Base-by-base conservation (phyloP, 1,140 invertebrate species). In the Medauroidea extradentata region DNA sequence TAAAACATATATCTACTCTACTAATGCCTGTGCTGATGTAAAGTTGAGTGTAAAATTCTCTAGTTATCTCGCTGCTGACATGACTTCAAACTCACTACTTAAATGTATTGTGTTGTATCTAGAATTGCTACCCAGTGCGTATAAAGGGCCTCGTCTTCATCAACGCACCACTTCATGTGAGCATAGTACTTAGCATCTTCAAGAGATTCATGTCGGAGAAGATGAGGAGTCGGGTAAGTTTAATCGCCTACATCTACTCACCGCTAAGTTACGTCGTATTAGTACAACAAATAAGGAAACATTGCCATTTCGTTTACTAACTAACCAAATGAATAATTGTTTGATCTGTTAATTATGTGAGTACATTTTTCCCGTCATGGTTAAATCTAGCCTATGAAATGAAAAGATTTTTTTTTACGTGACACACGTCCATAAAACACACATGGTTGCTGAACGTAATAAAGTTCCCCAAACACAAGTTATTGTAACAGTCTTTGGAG, bases 151-250 rank as follows among this genome's bases (percentile, higher is more conserved):
- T 90, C 23, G 82, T 90, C 63, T 89, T 88, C 66, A 75, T 90
- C 1, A 88, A 90, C 70, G 79, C 85, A 2, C 87, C 87, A 0
- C 63, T 68, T 1, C 80, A 88, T 62, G 78, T 90, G 14, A 86
- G 88, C 65, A 73, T 85, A 4, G 73, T 90, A 3, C 72, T 90
- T 21, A 83, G 82, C 49, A 78, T 90, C 9, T 83, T 89, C 55
- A 83, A 82, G 70, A 78, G 69, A 57, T 90, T 91, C 64, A 85
- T 91, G 84, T 83, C 78, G 21, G 75, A 82, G 42, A 90, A 91
- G 64, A 70, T 89, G 60, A 79, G 75, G 46, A 70, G 74, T 1
- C 76, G 85, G 52, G 74, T 87, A 63, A 69, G 63, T n/a, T n/a
- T n/a, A n/a, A n/a, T n/a, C n/a, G n/a, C n/a, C n/a, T n/a, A n/a